These are phyloP conservation scores for Coreoperca whiteheadi DNA, from an alignment of 2,113 vertebrate species.

Conservation along the genomic window DNA sequence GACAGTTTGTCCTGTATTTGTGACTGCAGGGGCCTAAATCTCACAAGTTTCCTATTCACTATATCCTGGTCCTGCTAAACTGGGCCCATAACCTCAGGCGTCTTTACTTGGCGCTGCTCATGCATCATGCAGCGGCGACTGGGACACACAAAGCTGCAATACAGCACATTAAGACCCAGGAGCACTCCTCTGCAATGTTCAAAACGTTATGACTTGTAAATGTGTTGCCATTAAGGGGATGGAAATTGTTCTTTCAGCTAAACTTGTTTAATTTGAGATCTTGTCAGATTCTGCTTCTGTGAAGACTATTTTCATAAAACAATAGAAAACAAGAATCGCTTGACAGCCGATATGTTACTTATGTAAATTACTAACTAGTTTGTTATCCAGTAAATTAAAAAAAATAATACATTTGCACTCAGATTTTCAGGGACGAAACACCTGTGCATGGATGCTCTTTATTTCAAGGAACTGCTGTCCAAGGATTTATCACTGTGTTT, in stretches of 20 bases:
- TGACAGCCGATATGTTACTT: too few species aligned
- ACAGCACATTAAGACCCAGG: background rate
- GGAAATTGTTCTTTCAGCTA: background rate
- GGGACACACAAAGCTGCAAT: background rate
- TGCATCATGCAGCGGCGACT: too few species aligned
- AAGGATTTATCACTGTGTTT: background rate
- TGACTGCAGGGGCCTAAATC: background rate
- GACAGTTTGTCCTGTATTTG: background rate
- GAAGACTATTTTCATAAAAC: background rate
- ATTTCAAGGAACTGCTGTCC: background rate
- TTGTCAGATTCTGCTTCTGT: background rate
- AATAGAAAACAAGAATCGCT: background rate
- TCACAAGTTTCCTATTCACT: background rate
- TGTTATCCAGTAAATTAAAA: background rate
- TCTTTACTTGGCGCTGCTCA: background rate
- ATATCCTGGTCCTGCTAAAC: background rate
- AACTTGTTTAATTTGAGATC: background rate
- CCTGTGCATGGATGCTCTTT: background rate
- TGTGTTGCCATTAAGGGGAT: background rate
- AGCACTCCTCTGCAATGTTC: background rate
- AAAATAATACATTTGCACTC: background rate
- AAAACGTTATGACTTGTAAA: background rate
- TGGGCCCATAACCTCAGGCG: conserved; percentile 1
- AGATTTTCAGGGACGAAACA: background rate
- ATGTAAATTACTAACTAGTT: background rate